phyloP scores from a whole-genome alignment of 1,140 invertebrate genomes.

The Zaprionus davidi region DNA sequence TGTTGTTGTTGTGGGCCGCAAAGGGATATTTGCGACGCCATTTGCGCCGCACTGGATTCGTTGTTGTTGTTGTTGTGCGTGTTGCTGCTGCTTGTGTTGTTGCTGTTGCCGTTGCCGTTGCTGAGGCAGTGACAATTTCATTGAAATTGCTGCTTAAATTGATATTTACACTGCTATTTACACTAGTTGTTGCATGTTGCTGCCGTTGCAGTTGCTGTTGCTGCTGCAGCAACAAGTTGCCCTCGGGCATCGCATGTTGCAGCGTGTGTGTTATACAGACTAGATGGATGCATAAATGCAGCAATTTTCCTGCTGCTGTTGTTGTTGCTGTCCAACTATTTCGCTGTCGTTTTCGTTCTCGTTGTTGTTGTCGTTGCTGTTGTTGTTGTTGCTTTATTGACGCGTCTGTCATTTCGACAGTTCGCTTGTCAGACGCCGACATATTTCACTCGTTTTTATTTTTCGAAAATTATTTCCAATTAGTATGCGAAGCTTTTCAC shows the following conservation, averaged over 20 bases:
- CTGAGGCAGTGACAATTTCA: conserved; percentile 77
- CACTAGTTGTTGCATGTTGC: conserved; percentile 70
- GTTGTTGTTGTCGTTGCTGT: conserved; percentile 31
- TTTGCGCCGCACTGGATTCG: conserved; percentile 58
- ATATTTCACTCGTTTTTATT: conserved; percentile 46
- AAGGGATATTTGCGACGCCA: conserved; percentile 65
- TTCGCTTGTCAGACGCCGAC: conserved; percentile 75
- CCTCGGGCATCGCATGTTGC: conserved; percentile 57
- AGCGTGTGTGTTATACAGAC: conserved; percentile 70
- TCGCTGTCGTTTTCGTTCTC: conserved; percentile 39
- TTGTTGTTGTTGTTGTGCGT: conserved; percentile 41
- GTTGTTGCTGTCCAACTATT: conserved; percentile 15
- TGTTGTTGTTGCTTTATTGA: conserved; percentile 47
- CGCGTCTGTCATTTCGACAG: conserved; percentile 76
- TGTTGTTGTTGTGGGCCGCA: conserved; percentile 18
- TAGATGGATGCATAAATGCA: conserved; percentile 72
- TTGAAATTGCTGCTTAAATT: conserved; percentile 78
- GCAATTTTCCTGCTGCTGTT: conserved; percentile 37
- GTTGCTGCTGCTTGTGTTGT: conserved; percentile 28
- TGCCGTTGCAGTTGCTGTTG: conserved; percentile 59
- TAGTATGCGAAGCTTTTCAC: conserved; percentile 52
- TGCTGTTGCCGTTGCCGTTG: conserved; percentile 47
- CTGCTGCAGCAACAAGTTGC: conserved; percentile 72
- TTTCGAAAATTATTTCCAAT: conserved; percentile 41
- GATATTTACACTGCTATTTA: conserved; percentile 84